Conservation (phyloP, 2,113 vertebrate species). For the Phycodurus eques region DNA sequence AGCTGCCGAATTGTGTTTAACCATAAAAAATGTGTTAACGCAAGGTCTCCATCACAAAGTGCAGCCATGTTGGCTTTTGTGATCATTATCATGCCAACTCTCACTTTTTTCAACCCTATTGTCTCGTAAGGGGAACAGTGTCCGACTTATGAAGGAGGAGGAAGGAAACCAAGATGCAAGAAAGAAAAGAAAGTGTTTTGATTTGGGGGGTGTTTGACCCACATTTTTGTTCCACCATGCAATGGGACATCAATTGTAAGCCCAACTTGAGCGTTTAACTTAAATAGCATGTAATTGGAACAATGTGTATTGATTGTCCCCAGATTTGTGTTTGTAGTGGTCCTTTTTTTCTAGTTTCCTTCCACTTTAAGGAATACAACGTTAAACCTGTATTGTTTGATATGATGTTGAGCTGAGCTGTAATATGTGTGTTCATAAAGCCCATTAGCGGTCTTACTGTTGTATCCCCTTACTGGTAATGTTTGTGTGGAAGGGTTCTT, state of each 20-base stretch:
- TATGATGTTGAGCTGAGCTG: background rate
- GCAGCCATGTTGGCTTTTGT: background rate
- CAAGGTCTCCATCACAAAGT: conserved; percentile 28
- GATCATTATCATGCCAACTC: conserved; percentile 36
- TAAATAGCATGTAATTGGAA: conserved; percentile 54
- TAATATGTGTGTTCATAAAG: background rate
- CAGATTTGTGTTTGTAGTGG: conserved; percentile 37
- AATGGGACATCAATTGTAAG: conserved; percentile 48
- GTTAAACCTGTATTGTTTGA: background rate
- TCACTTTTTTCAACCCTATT: conserved; percentile 17
- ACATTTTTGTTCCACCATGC: conserved; percentile 55
- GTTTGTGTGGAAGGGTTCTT: background rate
- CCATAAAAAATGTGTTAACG: background rate
- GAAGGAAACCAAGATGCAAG: conserved; percentile 53
- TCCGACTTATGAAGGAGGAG: conserved; percentile 31
- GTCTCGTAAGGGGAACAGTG: conserved; percentile 24
- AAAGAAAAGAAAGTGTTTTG: conserved; percentile 37
- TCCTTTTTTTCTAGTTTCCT: conserved; percentile 23
- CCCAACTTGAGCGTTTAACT: conserved; percentile 50
- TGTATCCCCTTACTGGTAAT: background rate
- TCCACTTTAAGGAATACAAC: background rate
- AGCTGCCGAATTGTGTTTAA: background rate
- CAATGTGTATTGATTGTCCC: conserved; percentile 63
- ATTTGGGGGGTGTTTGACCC: conserved; percentile 30
- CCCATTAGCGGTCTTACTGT: background rate